Percentiles rank a stretch among this genome's conserved stretches.
Conservation (phyloP, 2,113 vertebrate genomes). For the Piprites chloris region DNA sequence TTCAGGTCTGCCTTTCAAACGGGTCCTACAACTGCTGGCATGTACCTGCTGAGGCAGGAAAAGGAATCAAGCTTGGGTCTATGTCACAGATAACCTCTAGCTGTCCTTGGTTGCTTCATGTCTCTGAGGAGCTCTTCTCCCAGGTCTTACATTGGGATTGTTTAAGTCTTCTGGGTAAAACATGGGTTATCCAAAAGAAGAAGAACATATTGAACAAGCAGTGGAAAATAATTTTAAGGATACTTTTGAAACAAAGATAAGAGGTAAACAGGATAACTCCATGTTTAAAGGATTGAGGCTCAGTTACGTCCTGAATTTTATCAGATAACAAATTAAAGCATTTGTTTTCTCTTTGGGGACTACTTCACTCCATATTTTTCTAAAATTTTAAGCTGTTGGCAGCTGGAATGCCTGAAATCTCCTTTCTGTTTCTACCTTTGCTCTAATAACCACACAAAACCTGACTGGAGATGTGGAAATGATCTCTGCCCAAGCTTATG, state of each 20-base stretch:
- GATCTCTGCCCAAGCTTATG: not conserved
- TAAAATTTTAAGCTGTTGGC: not conserved
- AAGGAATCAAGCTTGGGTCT: not conserved
- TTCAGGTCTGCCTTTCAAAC: not conserved
- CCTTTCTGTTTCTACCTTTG: not conserved
- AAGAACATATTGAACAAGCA: not conserved
- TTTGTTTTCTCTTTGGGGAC: not conserved
- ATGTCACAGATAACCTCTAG: not conserved
- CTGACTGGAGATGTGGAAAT: not conserved
- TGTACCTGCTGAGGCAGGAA: not conserved
- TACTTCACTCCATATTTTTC: not conserved
- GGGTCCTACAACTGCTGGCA: not conserved
- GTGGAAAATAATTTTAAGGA: not conserved
- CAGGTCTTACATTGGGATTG: not conserved
- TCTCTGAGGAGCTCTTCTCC: not conserved
- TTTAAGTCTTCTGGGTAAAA: not conserved
- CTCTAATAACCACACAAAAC: not conserved
- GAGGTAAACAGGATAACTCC: not conserved
- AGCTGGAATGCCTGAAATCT: not conserved
- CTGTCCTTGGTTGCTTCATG: not conserved
- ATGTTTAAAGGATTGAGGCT: not conserved
- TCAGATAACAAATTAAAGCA: not conserved
- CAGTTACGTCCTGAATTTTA: not conserved
- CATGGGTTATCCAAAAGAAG: not conserved
- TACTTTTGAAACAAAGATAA: not conserved